Conservation (phyloP, 2,888 invertebrate genomes). For the Mimumesa dahlbomi region DNA sequence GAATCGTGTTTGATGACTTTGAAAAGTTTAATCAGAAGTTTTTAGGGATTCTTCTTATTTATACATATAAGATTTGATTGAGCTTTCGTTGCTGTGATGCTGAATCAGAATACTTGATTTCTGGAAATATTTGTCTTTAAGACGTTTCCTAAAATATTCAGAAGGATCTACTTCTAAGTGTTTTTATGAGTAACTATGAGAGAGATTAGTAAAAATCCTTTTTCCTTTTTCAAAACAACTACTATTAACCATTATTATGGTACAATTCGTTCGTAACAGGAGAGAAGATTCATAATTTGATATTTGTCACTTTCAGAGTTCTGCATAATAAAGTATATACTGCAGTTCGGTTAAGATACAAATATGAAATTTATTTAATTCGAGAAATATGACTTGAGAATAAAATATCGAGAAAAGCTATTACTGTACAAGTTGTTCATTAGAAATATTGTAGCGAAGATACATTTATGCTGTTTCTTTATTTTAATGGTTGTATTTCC, state of each 20-base stretch:
- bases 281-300: slow-evolving; percentile 23
- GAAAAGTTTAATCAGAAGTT: slow-evolving; percentile 43
- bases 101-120: slow-evolving; percentile 34
- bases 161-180: slow-evolving; percentile 31
- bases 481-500: not conserved
- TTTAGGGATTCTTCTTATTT: slow-evolving; percentile 45
- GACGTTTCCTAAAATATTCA: slow-evolving; percentile 29
- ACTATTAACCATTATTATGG: not conserved
- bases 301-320: slow-evolving; percentile 40
- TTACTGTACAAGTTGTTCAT: slow-evolving; percentile 46
- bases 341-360: slow-evolving; percentile 35
- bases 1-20: slow-evolving; percentile 54
- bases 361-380: slow-evolving; percentile 35
- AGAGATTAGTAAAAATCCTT: not conserved
- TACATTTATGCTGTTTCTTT: slow-evolving; percentile 11
- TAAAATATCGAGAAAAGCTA: slow-evolving; percentile 35
- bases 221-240: slow-evolving; percentile 1
- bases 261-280: slow-evolving; percentile 1
- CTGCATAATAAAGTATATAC: slow-evolving; percentile 32
- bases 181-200: slow-evolving; percentile 16
- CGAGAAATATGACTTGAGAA: slow-evolving; percentile 36
- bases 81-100: slow-evolving; percentile 52
- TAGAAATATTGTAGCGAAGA: slow-evolving; percentile 27
- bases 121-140: slow-evolving; percentile 23
- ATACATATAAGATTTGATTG: slow-evolving; percentile 45